Base-by-base conservation (phyloP, 1,140 invertebrate genomes). In the Prorops nasuta region DNA sequence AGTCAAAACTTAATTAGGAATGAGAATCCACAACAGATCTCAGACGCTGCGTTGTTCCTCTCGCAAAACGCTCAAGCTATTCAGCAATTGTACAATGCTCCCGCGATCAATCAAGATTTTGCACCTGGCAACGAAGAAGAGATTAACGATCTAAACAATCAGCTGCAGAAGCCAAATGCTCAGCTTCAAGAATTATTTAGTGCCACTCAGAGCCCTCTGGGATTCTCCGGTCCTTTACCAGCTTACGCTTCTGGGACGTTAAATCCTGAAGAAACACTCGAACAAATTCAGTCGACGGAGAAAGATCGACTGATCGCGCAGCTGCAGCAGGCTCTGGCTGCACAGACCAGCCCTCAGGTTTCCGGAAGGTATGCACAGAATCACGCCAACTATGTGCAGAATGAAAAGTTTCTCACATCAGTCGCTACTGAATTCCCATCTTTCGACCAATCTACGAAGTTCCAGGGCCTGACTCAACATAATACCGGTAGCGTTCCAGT, bases 41-140 rank as follows among this genome's bases (percentile, higher is more conserved):
- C 74, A 0, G 76, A 78, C 34, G 76, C 68, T 1, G 58, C 74
- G 0, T 35, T 69, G 0, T 78, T 78, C 31, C 40, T 78, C 1
- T 37, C 52, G 0, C 60, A 78, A 44, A 77, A 78, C 47, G 69
- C 76, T 4, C 64, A 71, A 44, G 72, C 73, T 1, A 72, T 77
- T 16, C 70, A 75, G 0, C 51, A 74, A 39, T 48, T 77, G 1
- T 77, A 78, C 24, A 65, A 65, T 1, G 57, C 68, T 0, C 63
- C 68, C 0, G 66, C 71, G 1, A 48, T 51, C 4, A 63, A 67
- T 45, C 54, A 72, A 10, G 62, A 60, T n/a, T 76, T 71, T 21
- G 73, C 69, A 0, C 74, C 74, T 3, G 24, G 59, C 16, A 44
- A 56, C 34, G 54, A 68, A 0, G 56, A 69, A 7, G 60, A 58